Evolutionary conservation across 2,113 vertebrate species (phyloP).

Genomic region (Hymenochirus boettgeri): DNA sequence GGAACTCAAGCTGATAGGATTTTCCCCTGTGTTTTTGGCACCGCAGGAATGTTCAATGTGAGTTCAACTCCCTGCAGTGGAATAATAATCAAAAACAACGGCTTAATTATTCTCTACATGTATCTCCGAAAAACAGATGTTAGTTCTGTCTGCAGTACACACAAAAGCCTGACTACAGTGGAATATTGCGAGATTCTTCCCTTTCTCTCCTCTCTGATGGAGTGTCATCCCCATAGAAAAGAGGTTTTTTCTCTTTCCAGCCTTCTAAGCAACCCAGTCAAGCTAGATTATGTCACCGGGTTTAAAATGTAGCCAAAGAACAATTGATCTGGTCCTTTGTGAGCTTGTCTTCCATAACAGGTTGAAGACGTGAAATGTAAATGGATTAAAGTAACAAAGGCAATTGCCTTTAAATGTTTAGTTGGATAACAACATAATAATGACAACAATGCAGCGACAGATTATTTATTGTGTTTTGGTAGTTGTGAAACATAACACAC

Average conservation of each 20-base stretch:
- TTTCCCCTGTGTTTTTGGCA: constrained; percentile 19
- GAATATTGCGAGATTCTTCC: constrained; percentile 2
- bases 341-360: constrained; percentile 9
- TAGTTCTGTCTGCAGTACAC: constrained; percentile 5
- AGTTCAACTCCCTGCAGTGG: constrained; percentile 27
- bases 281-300: constrained; percentile 37
- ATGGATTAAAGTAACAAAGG: constrained; percentile 2
- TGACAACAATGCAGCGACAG: too few species aligned
- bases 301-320: constrained; percentile 31
- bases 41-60: constrained; percentile 17
- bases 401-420: too few species aligned
- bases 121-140: constrained; percentile 39
- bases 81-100: constrained; percentile 39
- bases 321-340: constrained; percentile 23
- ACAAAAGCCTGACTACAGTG: constrained; percentile 29
- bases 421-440: too few species aligned
- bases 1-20: constrained; percentile 11
- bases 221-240: constrained; percentile 14
- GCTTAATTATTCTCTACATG: constrained; percentile 38
- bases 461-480: too few species aligned
- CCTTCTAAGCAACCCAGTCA: constrained; percentile 20
- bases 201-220: constrained; percentile 3
- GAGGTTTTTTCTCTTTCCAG: constrained; percentile 7
- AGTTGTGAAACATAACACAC: too few species aligned
- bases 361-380: constrained; percentile 25